Conservation (phyloP, 2,888 invertebrate species). For the Matsumyia berberina region DNA sequence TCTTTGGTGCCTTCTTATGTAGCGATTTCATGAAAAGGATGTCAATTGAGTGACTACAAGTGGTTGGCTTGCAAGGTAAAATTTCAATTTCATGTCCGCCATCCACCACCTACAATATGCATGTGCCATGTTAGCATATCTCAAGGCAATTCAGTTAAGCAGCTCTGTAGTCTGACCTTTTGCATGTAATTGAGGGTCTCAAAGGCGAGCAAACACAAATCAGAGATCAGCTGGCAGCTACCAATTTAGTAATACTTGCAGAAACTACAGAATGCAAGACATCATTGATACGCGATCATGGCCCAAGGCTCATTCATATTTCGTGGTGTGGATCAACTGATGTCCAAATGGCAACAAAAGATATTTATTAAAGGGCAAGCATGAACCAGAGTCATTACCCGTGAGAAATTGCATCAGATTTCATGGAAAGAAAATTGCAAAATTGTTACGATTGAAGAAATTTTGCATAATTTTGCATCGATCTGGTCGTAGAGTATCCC, state of each 20-base stretch:
- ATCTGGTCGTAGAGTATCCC: too few relatives aligned
- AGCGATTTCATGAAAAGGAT: too few relatives aligned
- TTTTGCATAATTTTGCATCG: too few relatives aligned
- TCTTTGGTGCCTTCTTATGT: too few relatives aligned
- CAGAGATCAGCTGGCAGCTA: constrained; percentile 2
- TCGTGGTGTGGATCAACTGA: constrained; percentile 4
- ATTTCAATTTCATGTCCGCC: not conserved
- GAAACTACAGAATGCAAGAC: constrained; percentile 7
- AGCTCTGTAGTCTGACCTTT: not conserved
- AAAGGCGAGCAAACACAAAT: not conserved
- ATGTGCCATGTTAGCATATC: too few relatives aligned
- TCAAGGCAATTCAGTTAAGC: not conserved
- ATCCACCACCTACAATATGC: too few relatives aligned
- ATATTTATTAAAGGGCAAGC: constrained; percentile 37
- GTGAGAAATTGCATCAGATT: constrained; percentile 8
- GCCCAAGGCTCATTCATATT: constrained; percentile 24
- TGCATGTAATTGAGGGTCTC: not conserved
- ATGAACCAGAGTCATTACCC: constrained; percentile 10
- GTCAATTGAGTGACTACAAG: too few relatives aligned
- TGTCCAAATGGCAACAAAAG: constrained; percentile 40
- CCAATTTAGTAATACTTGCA: constrained; percentile 1
- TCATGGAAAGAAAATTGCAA: not conserved
- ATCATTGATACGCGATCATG: constrained; percentile 10
- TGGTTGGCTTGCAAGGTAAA: too few relatives aligned
- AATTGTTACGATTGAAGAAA: not conserved